Base-by-base conservation (phyloP, 2,797 vertebrate species). In the Myotis vivesi region DNA sequence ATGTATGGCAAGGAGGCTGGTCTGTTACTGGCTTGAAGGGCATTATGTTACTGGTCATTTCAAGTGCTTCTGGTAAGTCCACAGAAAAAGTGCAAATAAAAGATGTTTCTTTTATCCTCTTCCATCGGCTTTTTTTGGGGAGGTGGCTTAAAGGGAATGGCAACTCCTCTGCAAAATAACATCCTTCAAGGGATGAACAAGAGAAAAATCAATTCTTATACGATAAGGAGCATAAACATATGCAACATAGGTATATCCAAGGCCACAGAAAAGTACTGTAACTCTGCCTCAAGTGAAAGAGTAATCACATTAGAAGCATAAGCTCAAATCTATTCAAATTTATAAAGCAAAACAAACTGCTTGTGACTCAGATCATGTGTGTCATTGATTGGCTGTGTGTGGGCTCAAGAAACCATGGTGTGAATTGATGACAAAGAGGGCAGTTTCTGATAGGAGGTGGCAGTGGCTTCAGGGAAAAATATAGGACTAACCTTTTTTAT, bases 21-120 rank as follows among this genome's bases (percentile, higher is more conserved):
- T 89, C 36, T 85, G 79, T 85, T 59, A 68, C 38, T 87, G 46
- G 9, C 1, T 75, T 55, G 33, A 76, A 94, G 71, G 36, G 53
- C 55, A 62, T 79, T 86, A 90, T 85, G 46, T 46, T 59, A 80
- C 9, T 93, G 3, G 46, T 6, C 53, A 92, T 84, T 91, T 20
- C 51, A 44, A 82, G 46, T 82, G 38, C 6, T 91, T 90, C 85
- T 95, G 80, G 38, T 91, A 94, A 88, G 41, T 25, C 46, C 36
- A 68, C 1, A 92, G 49, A 28, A 68, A 92, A 82, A 87, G 8
- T 2, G 22, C 64, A 90, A 94, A 85, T 44, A 84, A 88, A 96
- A 55, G 1, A 36, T 49, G 41, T 51, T 85, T 87, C 17, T 91
- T 89, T 23, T 49, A 57, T 20, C 9, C 4, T 86, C 36, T 93